phyloP scores from a whole-genome alignment of 2,797 vertebrate species.

The Kryptopterus vitreolus region DNA sequence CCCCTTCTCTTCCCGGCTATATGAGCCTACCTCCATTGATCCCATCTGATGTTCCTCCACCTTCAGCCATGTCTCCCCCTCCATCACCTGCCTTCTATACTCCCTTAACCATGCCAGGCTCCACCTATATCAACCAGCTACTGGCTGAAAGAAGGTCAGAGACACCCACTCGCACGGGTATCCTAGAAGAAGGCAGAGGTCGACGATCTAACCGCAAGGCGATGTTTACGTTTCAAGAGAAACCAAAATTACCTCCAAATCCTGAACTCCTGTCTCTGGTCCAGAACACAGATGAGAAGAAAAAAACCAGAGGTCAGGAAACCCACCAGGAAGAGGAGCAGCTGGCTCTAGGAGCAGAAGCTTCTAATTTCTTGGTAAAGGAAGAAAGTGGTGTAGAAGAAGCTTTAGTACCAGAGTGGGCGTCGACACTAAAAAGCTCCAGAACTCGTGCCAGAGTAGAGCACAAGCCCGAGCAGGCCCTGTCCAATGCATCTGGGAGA shows the following conservation, averaged over 20 bases:
- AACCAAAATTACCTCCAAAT: constrained; percentile 88
- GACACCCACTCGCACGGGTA: constrained; percentile 78
- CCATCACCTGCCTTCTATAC: constrained; percentile 52
- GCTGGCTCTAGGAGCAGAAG: constrained; percentile 90
- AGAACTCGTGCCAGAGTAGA: constrained; percentile 80
- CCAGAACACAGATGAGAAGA: constrained; percentile 85
- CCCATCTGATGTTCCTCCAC: constrained; percentile 61
- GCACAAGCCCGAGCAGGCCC: constrained; percentile 83
- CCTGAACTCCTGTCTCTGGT: constrained; percentile 93
- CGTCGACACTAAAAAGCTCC: constrained; percentile 89
- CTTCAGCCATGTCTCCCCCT: constrained; percentile 56
- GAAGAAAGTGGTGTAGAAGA: constrained; percentile 63
- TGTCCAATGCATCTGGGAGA: constrained; percentile 87
- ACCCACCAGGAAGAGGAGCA: constrained; percentile 78
- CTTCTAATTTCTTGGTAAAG: constrained; percentile 86
- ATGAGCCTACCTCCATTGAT: constrained; percentile 64
- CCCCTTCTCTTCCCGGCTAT: constrained; percentile 70
- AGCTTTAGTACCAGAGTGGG: constrained; percentile 80
- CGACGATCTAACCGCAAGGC: constrained; percentile 79
- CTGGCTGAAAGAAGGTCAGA: constrained; percentile 58
- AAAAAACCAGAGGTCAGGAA: constrained; percentile 81
- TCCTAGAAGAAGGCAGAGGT: constrained; percentile 83
- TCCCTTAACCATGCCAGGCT: constrained; percentile 68
- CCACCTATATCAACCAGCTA: constrained; percentile 66
- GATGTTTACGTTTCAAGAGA: constrained; percentile 99